These are phyloP conservation scores for Sceloporus undulatus DNA, from an alignment of 2,113 vertebrate genomes.

Conservation along the genomic window DNA sequence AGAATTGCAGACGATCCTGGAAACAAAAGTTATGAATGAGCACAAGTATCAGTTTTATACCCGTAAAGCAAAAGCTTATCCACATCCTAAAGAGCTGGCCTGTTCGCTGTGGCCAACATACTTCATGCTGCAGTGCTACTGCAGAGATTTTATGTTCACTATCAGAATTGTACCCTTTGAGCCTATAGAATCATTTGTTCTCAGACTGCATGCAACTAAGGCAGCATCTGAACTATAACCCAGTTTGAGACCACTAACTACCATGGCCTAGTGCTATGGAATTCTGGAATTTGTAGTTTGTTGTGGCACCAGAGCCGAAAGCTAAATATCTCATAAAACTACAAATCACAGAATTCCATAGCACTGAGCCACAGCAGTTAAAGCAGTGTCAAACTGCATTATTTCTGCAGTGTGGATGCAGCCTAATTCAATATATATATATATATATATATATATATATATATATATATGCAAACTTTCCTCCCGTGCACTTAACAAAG, in stretches of 20 bases:
- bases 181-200: conserved; percentile 1
- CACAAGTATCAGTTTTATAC: neutral
- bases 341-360: too few relatives aligned
- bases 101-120: conserved; percentile 23
- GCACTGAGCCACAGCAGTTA: too few relatives aligned
- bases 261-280: too few relatives aligned
- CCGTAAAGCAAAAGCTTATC: neutral
- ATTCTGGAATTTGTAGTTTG: too few relatives aligned
- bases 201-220: conserved; percentile 13
- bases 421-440: conserved; percentile 4
- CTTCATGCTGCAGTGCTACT: neutral
- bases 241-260: too few relatives aligned
- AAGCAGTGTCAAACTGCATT: too few relatives aligned
- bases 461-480: neutral
- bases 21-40: conserved; percentile 32
- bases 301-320: too few relatives aligned
- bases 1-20: conserved; percentile 57
- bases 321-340: too few relatives aligned
- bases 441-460: too few relatives aligned
- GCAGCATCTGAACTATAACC: too few relatives aligned
- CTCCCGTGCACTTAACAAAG: neutral
- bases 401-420: too few relatives aligned
- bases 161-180: conserved; percentile 11
- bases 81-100: conserved; percentile 22
- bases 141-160: neutral